Evolutionary conservation across 2,888 invertebrate genomes (phyloP), one percentile per base, ranked within the genome.

Genomic region (Rambutsinella grinnellia): DNA sequence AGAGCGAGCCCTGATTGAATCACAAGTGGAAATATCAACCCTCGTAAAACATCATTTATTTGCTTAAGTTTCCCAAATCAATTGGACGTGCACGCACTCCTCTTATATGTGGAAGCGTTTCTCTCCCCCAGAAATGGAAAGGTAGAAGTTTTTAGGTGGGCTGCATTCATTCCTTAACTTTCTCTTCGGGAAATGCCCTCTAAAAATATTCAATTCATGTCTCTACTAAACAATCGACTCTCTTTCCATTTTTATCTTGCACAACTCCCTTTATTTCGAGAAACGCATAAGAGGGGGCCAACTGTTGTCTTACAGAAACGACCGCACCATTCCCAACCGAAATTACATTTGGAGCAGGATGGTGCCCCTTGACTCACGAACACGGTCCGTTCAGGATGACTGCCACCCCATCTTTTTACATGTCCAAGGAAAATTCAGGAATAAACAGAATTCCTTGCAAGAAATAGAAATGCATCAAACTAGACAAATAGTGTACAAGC

Each of bases 231-330:
- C 74, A 75, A 75, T 75, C 67, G 51, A 47, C 61, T 67, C 27
- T 53, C 27, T 27, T 71, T 60, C 63, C 51, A 23, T 27, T 71
- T 63, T 53, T 66, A 72, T 66, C 65, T 66, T 65, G 71, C 3
- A n/a, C n/a, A n/a, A 66, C 17, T 26, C 8, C 26, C 68, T 10
- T 58, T 19, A 36, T 54, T 19, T 3, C 27, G 17, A 19, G n/a
- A 8, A n/a, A 58, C 19, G 46, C 24, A 66, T 13, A 28, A n/a
- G 49, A 24, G 27, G 10, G 17, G 69, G 77, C 82, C 82, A 82
- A 82, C 82, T 82, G 82, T 82, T 82, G 82, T 82, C 81, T 79
- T 72, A 67, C 66, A 36, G 36, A 36, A 36, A 36, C 36, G 6
- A 13, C 36, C 13, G 6, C 36, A 24, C 28, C 19, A 28, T 51